Conservation (phyloP, 2,797 vertebrate species). For the Poecilia velifera region DNA sequence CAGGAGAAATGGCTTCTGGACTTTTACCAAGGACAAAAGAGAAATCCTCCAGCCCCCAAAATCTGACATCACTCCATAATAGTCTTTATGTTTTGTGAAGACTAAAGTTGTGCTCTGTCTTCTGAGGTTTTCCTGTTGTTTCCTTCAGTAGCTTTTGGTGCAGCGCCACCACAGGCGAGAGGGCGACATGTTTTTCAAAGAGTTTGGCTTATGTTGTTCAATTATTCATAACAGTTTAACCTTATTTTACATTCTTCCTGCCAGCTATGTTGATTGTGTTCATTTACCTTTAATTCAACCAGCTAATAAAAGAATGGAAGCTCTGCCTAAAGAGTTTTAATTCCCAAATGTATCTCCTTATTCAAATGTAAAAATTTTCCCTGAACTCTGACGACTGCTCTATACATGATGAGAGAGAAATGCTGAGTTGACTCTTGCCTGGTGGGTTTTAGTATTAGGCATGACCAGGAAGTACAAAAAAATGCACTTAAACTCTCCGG, state of each 20-base stretch:
- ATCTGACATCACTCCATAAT: too few relatives aligned
- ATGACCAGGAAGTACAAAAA: conserved; percentile 34
- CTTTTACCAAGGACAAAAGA: too few relatives aligned
- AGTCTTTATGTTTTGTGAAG: too few relatives aligned
- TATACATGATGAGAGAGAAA: background rate
- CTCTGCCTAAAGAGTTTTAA: background rate
- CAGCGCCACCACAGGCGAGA: too few relatives aligned
- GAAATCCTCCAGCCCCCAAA: too few relatives aligned
- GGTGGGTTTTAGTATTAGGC: conserved; percentile 13
- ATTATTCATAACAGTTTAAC: background rate
- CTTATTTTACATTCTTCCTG: background rate
- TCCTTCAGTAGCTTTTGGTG: too few relatives aligned
- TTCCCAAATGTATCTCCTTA: background rate
- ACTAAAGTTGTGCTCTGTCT: too few relatives aligned
- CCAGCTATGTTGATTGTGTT: background rate
- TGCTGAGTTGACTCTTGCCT: background rate
- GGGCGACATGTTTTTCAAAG: too few relatives aligned
- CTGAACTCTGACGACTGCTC: background rate
- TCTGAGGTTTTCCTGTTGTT: too few relatives aligned
- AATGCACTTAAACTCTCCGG: conserved; percentile 18
- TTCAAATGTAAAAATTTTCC: background rate
- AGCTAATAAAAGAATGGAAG: background rate
- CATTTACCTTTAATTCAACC: background rate
- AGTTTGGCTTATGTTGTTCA: background rate
- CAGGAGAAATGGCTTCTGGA: too few relatives aligned